These are phyloP conservation scores for Chrysolina oricalcia DNA, from an alignment of 2,888 invertebrate genomes.

Conservation along the genomic window DNA sequence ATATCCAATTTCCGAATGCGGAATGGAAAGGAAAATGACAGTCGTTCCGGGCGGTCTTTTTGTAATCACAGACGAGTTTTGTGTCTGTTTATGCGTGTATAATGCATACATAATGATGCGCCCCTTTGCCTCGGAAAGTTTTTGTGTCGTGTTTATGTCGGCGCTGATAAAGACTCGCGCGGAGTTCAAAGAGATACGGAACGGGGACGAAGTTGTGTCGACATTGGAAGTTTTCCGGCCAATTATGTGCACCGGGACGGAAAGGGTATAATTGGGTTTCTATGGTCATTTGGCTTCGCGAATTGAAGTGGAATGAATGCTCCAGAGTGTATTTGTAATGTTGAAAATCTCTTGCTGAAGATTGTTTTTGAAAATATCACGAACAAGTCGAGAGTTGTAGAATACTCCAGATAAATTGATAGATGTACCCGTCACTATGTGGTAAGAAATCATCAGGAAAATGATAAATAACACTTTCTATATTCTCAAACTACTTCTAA, in stretches of 20 bases:
- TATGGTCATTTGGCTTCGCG: background rate
- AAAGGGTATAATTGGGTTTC: background rate
- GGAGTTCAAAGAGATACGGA: slow-evolving; percentile 12
- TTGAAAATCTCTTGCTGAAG: too few species aligned
- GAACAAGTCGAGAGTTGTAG: too few species aligned
- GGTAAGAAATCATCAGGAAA: too few species aligned
- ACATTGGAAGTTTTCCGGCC: slow-evolving; percentile 9
- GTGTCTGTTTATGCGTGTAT: slow-evolving; percentile 31
- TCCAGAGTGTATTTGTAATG: background rate
- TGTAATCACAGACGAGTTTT: slow-evolving; percentile 34
- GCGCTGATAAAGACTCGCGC: slow-evolving; percentile 2
- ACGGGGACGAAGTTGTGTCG: background rate
- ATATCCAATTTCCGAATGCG: slow-evolving; percentile 32
- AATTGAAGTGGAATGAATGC: background rate
- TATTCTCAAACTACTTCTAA: too few species aligned
- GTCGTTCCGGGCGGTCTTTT: slow-evolving; percentile 28
- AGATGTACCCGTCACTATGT: too few species aligned
- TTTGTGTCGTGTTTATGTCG: slow-evolving; percentile 19
- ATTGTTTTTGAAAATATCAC: too few species aligned
- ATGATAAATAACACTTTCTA: too few species aligned
- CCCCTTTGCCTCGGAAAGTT: slow-evolving; percentile 5
- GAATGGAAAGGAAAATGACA: slow-evolving; percentile 32
- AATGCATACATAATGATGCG: slow-evolving; percentile 34
- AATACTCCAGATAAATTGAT: too few species aligned
- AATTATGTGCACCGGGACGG: slow-evolving; percentile 6